These are phyloP conservation scores for Tanypteryx hageni DNA, from an alignment of 2,888 invertebrate genomes.

Conservation along the genomic window DNA sequence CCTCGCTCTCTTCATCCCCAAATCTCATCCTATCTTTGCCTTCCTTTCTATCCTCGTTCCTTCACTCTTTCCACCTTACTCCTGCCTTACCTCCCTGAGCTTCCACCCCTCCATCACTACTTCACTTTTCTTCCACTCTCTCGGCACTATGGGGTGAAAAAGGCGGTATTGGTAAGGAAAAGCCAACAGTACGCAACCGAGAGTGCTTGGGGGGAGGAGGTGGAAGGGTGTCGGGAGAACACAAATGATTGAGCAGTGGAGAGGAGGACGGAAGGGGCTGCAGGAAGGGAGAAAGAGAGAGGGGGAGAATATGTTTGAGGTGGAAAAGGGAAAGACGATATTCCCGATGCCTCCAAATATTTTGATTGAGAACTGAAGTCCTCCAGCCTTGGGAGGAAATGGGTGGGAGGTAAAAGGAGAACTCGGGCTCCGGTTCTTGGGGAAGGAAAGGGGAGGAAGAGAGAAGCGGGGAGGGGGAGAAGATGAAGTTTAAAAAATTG, in stretches of 20 bases:
- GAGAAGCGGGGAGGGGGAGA: not conserved
- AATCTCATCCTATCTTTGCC: too few relatives aligned
- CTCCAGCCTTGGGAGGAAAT: not conserved
- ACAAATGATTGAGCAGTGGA: not conserved
- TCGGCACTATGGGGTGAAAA: too few relatives aligned
- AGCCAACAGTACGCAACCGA: not conserved
- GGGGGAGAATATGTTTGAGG: constrained; percentile 1
- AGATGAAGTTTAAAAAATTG: not conserved
- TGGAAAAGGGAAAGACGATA: not conserved
- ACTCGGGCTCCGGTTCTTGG: not conserved
- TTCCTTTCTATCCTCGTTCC: too few relatives aligned
- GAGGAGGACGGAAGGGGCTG: not conserved
- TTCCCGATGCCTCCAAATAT: constrained; percentile 17
- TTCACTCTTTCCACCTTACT: too few relatives aligned
- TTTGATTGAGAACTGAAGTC: constrained; percentile 27
- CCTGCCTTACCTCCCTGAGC: too few relatives aligned
- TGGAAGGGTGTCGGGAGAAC: not conserved
- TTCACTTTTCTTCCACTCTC: too few relatives aligned
- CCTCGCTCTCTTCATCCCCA: too few relatives aligned
- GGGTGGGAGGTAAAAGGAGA: not conserved
- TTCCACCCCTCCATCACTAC: too few relatives aligned
- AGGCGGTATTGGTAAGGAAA: not conserved
- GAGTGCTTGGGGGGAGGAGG: not conserved
- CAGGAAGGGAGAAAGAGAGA: not conserved
- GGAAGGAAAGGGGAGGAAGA: not conserved